These are phyloP conservation scores for Globia sparganii DNA, from an alignment of 2,888 invertebrate genomes.

Conservation along the genomic window DNA sequence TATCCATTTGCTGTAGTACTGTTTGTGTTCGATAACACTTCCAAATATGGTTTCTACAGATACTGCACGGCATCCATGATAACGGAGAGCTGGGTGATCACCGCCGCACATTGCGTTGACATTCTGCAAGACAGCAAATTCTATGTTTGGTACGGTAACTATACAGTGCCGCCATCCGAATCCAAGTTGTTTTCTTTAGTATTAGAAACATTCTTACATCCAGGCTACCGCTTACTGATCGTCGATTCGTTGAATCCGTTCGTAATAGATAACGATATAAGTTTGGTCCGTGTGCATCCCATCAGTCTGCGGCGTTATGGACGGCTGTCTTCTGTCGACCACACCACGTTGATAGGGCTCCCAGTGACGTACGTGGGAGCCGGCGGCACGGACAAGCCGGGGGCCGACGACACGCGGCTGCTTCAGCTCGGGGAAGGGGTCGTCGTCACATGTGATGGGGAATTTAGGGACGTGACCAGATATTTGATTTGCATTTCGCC, in stretches of 20 bases:
- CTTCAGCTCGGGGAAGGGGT: conserved; percentile 26
- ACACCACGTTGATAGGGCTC: conserved; percentile 21
- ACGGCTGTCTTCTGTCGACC: conserved; percentile 8
- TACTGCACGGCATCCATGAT: conserved; percentile 5
- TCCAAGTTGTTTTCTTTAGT: neutral
- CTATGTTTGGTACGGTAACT: conserved; percentile 7
- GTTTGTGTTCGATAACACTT: neutral
- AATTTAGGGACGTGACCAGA: conserved; percentile 1
- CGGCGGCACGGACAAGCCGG: neutral
- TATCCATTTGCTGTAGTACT: conserved; percentile 5
- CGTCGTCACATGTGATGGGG: conserved; percentile 1
- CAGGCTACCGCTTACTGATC: neutral
- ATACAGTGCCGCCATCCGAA: neutral
- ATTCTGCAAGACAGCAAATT: neutral
- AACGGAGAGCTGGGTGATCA: conserved; percentile 3
- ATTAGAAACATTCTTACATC: neutral
- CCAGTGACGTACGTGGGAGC: conserved; percentile 31
- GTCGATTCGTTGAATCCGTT: neutral
- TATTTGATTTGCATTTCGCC: conserved; percentile 9
- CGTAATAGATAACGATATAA: neutral
- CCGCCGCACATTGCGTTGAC: neutral
- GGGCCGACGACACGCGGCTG: neutral
- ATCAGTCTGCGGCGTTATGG: neutral
- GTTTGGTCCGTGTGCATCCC: conserved; percentile 1
- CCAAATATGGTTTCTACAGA: neutral